Evolutionary conservation across 2,797 vertebrate species (phyloP).

Genomic region (Todus mexicanus): DNA sequence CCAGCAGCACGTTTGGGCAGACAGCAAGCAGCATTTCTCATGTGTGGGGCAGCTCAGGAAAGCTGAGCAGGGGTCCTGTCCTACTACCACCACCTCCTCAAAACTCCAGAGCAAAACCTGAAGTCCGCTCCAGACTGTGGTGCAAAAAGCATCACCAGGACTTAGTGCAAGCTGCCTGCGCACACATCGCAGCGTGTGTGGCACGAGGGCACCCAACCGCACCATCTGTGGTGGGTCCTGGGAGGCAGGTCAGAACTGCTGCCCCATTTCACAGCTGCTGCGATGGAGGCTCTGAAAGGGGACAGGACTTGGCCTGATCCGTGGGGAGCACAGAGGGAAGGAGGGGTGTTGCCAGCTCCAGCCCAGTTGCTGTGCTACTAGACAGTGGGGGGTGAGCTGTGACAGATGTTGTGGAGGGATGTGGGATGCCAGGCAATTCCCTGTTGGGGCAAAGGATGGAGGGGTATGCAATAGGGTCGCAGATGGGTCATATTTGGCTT

Average conservation of each 20-base stretch:
- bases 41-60: neutral
- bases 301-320: neutral
- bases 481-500: neutral
- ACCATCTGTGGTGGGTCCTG: fast-evolving
- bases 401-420: neutral
- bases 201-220: neutral
- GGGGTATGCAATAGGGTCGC: neutral
- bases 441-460: neutral
- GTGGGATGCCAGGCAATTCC: neutral
- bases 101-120: neutral
- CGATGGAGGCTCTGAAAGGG: neutral
- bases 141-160: neutral
- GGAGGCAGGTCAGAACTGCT: neutral
- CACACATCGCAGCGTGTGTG: fast-evolving
- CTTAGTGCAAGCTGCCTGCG: neutral
- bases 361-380: neutral
- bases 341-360: neutral
- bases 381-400: neutral
- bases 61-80: neutral
- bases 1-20: slow-evolving; percentile 26
- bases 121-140: neutral
- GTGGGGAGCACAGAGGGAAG: neutral
- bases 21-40: neutral
- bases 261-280: neutral
- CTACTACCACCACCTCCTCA: neutral